Percentiles rank a stretch among this genome's conserved stretches.
Evolutionary conservation across 2,113 vertebrate species (phyloP).

Genomic region (Prionailurus viverrinus): DNA sequence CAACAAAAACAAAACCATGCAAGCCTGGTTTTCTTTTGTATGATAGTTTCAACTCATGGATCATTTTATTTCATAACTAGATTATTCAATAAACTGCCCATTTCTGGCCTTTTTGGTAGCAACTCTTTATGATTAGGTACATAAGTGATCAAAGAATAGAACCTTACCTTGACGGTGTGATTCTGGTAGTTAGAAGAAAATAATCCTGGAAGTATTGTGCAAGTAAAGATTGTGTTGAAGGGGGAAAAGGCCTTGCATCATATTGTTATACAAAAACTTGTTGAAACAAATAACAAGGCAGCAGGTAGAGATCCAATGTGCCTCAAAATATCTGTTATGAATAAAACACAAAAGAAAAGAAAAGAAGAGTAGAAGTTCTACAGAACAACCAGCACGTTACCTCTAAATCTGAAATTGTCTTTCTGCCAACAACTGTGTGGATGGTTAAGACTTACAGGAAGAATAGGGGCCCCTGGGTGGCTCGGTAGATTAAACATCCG

Average conservation of each 20-base stretch:
- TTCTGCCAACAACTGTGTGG: not conserved
- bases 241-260: not conserved
- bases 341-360: not conserved
- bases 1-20: not conserved
- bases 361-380: not conserved
- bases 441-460: not conserved
- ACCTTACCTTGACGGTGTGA: not conserved
- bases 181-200: not conserved
- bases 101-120: not conserved
- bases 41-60: not conserved
- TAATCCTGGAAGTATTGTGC: not conserved
- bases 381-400: not conserved
- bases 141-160: not conserved
- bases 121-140: not conserved
- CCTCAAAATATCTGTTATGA: not conserved
- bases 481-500: fast-evolving
- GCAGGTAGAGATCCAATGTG: not conserved
- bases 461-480: no score
- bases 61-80: not conserved
- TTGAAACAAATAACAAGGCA: not conserved
- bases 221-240: not conserved
- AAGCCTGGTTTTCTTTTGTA: not conserved
- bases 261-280: not conserved
- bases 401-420: not conserved
- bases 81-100: not conserved